Percentiles rank a stretch among this genome's conserved stretches.
Evolutionary conservation across 2,113 vertebrate species (phyloP).

Genomic region (Hippocampus zosterae): DNA sequence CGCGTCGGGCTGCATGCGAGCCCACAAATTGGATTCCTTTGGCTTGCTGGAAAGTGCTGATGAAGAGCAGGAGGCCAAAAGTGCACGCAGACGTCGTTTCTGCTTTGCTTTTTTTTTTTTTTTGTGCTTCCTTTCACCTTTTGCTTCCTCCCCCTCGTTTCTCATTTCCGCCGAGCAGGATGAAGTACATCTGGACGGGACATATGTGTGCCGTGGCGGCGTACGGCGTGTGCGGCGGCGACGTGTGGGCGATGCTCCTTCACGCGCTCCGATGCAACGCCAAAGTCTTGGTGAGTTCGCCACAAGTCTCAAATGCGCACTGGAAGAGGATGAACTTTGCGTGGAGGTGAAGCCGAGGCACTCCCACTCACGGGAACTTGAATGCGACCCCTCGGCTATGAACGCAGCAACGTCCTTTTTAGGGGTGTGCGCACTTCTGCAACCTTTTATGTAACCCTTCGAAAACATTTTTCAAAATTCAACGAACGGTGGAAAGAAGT

Average conservation of each 20-base stretch:
- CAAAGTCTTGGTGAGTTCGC: slow-evolving; percentile 55
- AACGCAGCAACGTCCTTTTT: too few species aligned
- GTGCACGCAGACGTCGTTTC: slow-evolving; percentile 40
- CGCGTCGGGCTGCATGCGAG: slow-evolving; percentile 8
- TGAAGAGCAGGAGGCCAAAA: slow-evolving; percentile 47
- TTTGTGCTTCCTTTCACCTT: not conserved
- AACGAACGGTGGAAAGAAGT: too few species aligned
- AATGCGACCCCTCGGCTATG: too few species aligned
- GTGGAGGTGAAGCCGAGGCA: not conserved
- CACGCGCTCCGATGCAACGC: slow-evolving; percentile 70
- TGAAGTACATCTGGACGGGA: slow-evolving; percentile 98
- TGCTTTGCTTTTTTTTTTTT: not conserved
- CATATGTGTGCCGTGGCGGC: slow-evolving; percentile 93
- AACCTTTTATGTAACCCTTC: too few species aligned
- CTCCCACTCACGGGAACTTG: too few species aligned
- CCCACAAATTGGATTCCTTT: slow-evolving; percentile 46
- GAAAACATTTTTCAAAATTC: too few species aligned
- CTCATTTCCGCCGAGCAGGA: slow-evolving; percentile 65
- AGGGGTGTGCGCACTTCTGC: too few species aligned
- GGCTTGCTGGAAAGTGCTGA: slow-evolving; percentile 49
- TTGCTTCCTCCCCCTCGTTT: not conserved
- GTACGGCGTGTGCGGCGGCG: slow-evolving; percentile 81
- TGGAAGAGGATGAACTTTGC: not conserved
- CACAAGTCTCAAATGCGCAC: not conserved
- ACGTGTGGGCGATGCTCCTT: slow-evolving; percentile 80